These are phyloP conservation scores for Syndactyla subalaris DNA, from an alignment of 2,797 vertebrate genomes.

Conservation along the genomic window DNA sequence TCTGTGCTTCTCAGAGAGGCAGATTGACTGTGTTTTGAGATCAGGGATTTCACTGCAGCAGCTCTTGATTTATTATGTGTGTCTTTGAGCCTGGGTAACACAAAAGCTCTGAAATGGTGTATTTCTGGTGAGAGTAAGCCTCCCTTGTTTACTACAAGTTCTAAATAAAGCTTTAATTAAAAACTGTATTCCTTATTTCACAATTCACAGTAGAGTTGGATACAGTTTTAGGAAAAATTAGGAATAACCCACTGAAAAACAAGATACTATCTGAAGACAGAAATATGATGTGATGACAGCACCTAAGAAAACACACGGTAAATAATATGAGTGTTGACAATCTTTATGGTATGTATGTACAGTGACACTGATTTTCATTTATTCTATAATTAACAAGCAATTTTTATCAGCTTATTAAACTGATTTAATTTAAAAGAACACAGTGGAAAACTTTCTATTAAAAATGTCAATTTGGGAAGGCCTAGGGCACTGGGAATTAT, in stretches of 20 bases:
- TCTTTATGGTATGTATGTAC: background rate
- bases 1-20: background rate
- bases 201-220: fast-evolving
- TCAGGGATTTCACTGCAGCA: background rate
- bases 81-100: background rate
- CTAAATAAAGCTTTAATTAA: background rate
- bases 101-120: background rate
- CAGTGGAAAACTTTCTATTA: background rate
- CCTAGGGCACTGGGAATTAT: background rate
- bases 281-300: background rate
- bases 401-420: background rate
- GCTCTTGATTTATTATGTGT: background rate
- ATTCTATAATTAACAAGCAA: background rate
- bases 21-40: background rate
- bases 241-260: background rate
- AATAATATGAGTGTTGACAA: background rate
- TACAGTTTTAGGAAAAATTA: background rate
- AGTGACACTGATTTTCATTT: background rate
- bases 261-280: background rate
- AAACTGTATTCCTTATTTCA: background rate
- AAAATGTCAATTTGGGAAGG: background rate
- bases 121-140: background rate
- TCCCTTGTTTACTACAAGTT: background rate
- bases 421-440: background rate
- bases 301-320: background rate